phyloP scores from a whole-genome alignment of 2,113 vertebrate genomes.

The Atractosteus spatula region DNA sequence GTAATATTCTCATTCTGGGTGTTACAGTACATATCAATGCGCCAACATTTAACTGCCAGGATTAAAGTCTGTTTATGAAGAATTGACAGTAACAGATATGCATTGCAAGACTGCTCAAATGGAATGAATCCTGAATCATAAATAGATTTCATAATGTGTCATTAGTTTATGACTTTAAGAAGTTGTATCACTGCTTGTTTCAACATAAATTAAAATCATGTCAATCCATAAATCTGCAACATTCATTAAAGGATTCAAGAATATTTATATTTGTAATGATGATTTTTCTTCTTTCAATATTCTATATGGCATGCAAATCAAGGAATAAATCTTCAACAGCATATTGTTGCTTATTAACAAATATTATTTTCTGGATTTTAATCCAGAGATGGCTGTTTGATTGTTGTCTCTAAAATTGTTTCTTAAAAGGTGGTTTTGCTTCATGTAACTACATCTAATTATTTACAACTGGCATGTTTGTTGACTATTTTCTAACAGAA shows the following conservation, averaged over 20 bases:
- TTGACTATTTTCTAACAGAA: no score
- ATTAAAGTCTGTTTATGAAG: neutral
- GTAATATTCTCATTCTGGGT: slow-evolving; percentile 31
- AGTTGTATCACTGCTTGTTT: slow-evolving; percentile 24
- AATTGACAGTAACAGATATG: neutral
- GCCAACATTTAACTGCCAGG: slow-evolving; percentile 14
- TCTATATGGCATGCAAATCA: slow-evolving; percentile 67
- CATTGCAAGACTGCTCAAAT: neutral
- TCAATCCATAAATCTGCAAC: slow-evolving; percentile 4
- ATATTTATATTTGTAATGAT: slow-evolving; percentile 44
- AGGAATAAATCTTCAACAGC: slow-evolving; percentile 47
- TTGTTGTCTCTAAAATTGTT: no score
- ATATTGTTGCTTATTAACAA: neutral
- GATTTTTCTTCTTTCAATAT: slow-evolving; percentile 51
- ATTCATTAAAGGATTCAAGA: slow-evolving; percentile 33
- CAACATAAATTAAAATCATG: slow-evolving; percentile 2
- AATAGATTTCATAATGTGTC: slow-evolving; percentile 13
- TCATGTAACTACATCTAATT: no score
- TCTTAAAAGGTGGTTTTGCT: no score
- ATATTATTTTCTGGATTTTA: no score
- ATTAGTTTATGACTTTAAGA: slow-evolving; percentile 10
- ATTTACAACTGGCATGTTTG: no score
- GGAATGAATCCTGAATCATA: no score
- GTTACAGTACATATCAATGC: slow-evolving; percentile 10
- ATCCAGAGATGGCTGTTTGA: no score